Conservation (phyloP, 2,797 vertebrate species). For the Prunella strophiata region DNA sequence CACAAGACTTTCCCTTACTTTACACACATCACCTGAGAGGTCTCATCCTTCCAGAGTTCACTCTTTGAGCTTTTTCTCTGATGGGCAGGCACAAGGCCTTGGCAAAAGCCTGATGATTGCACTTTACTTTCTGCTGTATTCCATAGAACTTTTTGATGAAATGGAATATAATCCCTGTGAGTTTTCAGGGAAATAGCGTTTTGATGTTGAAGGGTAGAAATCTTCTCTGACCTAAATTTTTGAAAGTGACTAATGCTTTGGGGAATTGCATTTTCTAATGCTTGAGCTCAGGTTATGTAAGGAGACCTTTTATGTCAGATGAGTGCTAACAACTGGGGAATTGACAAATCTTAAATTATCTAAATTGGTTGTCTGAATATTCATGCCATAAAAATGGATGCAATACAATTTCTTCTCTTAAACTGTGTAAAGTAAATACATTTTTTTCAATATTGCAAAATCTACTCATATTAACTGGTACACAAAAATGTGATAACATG, state of each 20-base stretch:
- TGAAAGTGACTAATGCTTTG: not conserved
- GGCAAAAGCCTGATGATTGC: conserved; percentile 2
- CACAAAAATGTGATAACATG: not conserved
- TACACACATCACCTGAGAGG: not conserved
- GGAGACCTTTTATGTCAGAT: not conserved
- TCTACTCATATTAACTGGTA: not conserved
- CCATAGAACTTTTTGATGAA: conserved; percentile 10
- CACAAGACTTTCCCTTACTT: not conserved
- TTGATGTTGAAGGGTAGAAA: conserved; percentile 55
- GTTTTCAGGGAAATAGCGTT: conserved; percentile 32
- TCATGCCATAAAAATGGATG: not conserved
- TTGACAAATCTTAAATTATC: conserved; percentile 3
- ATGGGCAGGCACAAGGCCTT: not conserved
- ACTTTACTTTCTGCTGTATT: not conserved
- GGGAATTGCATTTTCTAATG: conserved; percentile 11
- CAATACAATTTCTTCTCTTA: not conserved
- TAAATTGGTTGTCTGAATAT: conserved; percentile 17
- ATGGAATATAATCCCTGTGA: conserved; percentile 40
- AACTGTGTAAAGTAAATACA: not conserved
- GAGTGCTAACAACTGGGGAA: not conserved
- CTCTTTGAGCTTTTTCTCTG: not conserved
- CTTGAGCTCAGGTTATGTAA: conserved; percentile 21
- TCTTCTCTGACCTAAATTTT: conserved; percentile 53
- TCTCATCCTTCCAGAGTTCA: not conserved
- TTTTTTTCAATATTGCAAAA: not conserved